Percentiles rank a stretch among this genome's conserved stretches.
These are phyloP conservation scores for Oxyura jamaicensis DNA, from an alignment of 2,113 vertebrate species.

Conservation along the genomic window DNA sequence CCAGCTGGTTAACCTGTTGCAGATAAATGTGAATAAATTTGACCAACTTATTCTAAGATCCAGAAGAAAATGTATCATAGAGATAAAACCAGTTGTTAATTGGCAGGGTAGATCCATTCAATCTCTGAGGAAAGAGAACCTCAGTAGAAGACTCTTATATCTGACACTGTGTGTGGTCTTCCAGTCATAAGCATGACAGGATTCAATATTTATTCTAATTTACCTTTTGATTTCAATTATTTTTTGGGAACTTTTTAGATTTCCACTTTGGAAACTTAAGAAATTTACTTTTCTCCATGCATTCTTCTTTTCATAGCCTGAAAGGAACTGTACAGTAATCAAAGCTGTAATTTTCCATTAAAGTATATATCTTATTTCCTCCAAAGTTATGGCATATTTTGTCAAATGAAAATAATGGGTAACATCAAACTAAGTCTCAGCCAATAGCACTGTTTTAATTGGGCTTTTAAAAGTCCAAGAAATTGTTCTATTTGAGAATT, in stretches of 20 bases:
- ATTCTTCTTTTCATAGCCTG: slow-evolving; percentile 11
- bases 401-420: slow-evolving; percentile 39
- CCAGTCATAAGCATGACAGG: neutral
- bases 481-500: slow-evolving; percentile 60
- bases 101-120: neutral
- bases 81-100: slow-evolving; percentile 18
- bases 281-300: slow-evolving; percentile 3
- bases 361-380: slow-evolving; percentile 22
- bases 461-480: slow-evolving; percentile 32
- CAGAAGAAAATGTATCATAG: neutral
- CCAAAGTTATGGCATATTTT: slow-evolving; percentile 39
- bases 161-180: neutral
- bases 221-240: slow-evolving; percentile 24
- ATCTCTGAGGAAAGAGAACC: neutral
- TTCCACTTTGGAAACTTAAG: slow-evolving; percentile 8
- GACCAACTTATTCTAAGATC: neutral
- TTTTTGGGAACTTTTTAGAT: slow-evolving; percentile 30
- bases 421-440: slow-evolving; percentile 32
- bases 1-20: neutral
- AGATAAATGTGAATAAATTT: neutral
- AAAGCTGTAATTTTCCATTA: slow-evolving; percentile 28
- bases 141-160: neutral
- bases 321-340: slow-evolving; percentile 22
- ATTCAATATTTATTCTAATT: slow-evolving; percentile 7
- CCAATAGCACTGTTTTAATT: slow-evolving; percentile 56